Evolutionary conservation across 2,797 vertebrate genomes (phyloP).

Genomic region (Tenualosa ilisha): DNA sequence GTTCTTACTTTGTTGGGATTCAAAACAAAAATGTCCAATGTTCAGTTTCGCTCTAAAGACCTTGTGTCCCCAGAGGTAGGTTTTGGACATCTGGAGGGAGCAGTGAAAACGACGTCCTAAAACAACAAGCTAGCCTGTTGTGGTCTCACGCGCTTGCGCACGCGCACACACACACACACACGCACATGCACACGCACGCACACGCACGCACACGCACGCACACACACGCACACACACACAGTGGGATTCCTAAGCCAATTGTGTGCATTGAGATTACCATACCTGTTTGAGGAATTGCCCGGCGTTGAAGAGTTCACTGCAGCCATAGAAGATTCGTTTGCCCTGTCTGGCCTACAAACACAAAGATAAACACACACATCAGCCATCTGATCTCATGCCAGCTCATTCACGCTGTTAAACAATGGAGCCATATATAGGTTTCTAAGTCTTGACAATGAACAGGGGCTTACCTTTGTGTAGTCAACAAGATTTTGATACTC

Average conservation of each 20-base stretch:
- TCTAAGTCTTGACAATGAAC: background rate
- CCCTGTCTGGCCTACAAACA: conserved; percentile 85
- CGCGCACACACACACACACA: background rate
- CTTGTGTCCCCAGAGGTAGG: background rate
- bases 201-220: background rate
- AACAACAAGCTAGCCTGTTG: background rate
- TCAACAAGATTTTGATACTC: conserved; percentile 98
- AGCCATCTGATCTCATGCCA: background rate
- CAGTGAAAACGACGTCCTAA: background rate
- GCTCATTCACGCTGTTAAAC: background rate
- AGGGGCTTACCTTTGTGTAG: conserved; percentile 85
- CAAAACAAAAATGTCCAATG: background rate
- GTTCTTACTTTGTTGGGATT: background rate
- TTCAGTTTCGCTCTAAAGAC: conserved; percentile 1
- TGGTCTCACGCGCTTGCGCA: background rate
- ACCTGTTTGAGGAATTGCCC: conserved; percentile 96
- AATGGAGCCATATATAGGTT: background rate
- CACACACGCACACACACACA: background rate
- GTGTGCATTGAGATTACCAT: conserved; percentile 33
- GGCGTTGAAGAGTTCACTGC: conserved; percentile 96
- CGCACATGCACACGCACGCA: background rate
- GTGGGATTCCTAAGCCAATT: conserved; percentile 7
- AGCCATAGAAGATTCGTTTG: conserved; percentile 94
- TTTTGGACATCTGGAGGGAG: conserved; percentile 5
- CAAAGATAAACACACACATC: conserved; percentile 21